A percentile compares a stretch with the other conserved stretches of the same genome.
Conservation (phyloP, 2,113 vertebrate species). For the Puma concolor region DNA sequence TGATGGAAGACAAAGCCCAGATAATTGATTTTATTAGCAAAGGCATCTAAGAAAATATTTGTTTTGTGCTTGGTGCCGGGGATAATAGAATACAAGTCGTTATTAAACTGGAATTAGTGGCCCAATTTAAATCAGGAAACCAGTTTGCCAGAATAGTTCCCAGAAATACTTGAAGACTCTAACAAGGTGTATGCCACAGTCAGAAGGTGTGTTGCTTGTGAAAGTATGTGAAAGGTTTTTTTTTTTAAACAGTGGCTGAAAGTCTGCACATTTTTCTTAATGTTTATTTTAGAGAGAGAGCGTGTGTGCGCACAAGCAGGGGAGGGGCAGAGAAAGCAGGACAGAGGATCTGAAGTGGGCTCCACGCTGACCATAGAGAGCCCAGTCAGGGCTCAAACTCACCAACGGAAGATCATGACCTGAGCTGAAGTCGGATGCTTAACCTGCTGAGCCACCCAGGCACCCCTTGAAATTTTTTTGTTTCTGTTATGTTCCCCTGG, state of each 20-base stretch:
- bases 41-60: constrained; percentile 60
- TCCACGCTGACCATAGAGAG: too few species aligned
- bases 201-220: neutral
- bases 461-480: neutral
- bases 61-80: neutral
- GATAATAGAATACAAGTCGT: constrained; percentile 59
- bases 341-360: too few species aligned
- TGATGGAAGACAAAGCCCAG: constrained; percentile 40
- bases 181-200: neutral
- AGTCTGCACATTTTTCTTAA: too few species aligned
- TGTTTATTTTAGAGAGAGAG: too few species aligned
- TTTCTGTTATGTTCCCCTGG: neutral
- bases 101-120: constrained; percentile 51
- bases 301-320: too few species aligned
- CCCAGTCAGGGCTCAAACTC: too few species aligned
- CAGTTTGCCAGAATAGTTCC: neutral
- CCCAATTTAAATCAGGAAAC: constrained; percentile 15
- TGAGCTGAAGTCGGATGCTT: too few species aligned
- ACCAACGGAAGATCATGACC: too few species aligned
- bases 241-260: too few species aligned
- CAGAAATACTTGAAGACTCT: neutral
- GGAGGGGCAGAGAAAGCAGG: too few species aligned
- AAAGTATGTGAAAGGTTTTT: neutral
- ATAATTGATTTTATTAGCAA: constrained; percentile 34
- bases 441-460: too few species aligned